Percentiles rank a stretch among this genome's conserved stretches.
Conservation (phyloP, 2,888 invertebrate species). For the Branchipolynoe longqiensis region DNA sequence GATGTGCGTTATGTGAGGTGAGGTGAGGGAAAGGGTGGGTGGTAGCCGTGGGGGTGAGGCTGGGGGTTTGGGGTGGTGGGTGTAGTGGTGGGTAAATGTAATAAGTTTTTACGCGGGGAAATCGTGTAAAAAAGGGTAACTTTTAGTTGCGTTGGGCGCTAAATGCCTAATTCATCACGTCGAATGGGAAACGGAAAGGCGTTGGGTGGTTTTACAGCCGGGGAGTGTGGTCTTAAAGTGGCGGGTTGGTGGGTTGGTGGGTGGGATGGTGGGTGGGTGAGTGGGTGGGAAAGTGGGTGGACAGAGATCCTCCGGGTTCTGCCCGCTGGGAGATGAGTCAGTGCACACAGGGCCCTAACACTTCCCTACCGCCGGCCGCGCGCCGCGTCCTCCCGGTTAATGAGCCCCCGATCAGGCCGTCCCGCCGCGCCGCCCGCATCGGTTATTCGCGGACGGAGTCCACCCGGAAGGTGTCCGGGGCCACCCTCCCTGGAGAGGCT, state of each 20-base stretch:
- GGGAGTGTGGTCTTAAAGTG: too few species aligned
- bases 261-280: not conserved
- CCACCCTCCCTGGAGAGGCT: not conserved
- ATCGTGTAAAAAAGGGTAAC: not conserved
- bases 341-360: not conserved
- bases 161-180: not conserved
- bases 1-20: not conserved
- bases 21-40: not conserved
- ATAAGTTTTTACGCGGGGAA: slow-evolving; percentile 21
- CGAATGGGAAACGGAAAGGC: not conserved
- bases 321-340: slow-evolving; percentile 10
- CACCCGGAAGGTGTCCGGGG: not conserved
- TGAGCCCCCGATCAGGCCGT: not conserved
- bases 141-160: not conserved
- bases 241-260: not conserved
- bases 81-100: not conserved
- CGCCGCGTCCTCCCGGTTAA: not conserved
- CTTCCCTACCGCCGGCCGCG: not conserved
- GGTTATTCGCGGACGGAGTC: not conserved
- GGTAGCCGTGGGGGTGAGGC: not conserved
- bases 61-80: not conserved
- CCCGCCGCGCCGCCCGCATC: not conserved
- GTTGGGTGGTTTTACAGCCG: not conserved
- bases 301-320: not conserved
- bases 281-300: not conserved